Evolutionary conservation across 1,140 invertebrate species (phyloP).

Genomic region (Drosophila ogumai): DNA sequence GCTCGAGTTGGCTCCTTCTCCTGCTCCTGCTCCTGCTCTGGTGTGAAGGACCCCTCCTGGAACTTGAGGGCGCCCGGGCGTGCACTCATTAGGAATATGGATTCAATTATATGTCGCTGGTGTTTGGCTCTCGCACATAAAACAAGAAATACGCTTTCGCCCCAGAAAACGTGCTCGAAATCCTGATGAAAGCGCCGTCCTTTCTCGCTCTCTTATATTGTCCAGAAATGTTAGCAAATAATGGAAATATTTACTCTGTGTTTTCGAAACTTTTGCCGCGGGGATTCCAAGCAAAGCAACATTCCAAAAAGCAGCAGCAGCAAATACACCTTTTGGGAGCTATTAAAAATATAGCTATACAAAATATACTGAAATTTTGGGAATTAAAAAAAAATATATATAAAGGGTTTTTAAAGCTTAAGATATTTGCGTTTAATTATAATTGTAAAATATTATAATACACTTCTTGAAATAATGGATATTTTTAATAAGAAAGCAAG

Average conservation of each 20-base stretch:
- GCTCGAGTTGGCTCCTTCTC: neutral
- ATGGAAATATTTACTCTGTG: conserved; percentile 38
- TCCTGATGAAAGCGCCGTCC: conserved; percentile 14
- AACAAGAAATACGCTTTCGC: conserved; percentile 42
- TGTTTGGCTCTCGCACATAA: conserved; percentile 46
- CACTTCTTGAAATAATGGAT: no score
- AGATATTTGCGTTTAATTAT: neutral
- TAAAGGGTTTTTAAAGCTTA: neutral
- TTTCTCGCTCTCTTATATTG: neutral
- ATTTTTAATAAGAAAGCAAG: no score
- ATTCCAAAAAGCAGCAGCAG: neutral
- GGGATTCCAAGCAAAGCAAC: conserved; percentile 5
- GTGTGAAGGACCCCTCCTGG: conserved; percentile 14
- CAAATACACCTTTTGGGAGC: conserved; percentile 7
- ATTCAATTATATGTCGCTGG: conserved; percentile 72
- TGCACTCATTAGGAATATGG: conserved; percentile 74
- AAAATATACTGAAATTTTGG: neutral
- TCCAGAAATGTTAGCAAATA: conserved; percentile 43
- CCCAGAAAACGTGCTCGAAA: conserved; percentile 43
- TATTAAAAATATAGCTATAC: conserved; percentile 1
- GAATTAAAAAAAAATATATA: neutral
- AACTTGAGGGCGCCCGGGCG: conserved; percentile 33
- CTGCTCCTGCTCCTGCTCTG: neutral
- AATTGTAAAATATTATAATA: neutral
- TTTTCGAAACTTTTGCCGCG: conserved; percentile 20